Conservation (phyloP, 2,888 invertebrate genomes). For the Callosobruchus maculatus region DNA sequence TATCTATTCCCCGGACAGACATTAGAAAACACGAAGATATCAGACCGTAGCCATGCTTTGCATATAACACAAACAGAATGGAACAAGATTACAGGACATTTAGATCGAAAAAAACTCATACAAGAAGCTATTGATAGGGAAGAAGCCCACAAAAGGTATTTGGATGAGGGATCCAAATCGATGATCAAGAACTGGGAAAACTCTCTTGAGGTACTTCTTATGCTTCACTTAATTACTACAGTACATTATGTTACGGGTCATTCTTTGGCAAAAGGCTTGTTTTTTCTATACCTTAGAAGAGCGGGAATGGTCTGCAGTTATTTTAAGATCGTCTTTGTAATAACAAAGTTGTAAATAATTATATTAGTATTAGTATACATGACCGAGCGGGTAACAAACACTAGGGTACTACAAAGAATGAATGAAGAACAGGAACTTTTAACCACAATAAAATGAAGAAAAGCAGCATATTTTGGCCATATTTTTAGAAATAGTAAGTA, state of each 20-base stretch:
- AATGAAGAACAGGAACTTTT: too few species aligned
- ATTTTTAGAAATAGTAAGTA: too few species aligned
- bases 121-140: conserved; percentile 42
- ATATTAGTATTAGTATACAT: too few species aligned
- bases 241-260: neutral
- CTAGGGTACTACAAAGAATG: too few species aligned
- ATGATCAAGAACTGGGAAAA: conserved; percentile 50
- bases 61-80: conserved; percentile 38
- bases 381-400: too few species aligned
- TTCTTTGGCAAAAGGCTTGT: too few species aligned
- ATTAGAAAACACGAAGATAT: conserved; percentile 38
- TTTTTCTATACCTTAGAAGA: too few species aligned
- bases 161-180: conserved; percentile 46
- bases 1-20: conserved; percentile 40
- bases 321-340: too few species aligned
- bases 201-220: conserved; percentile 41
- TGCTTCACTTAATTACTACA: neutral
- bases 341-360: too few species aligned
- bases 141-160: conserved; percentile 39
- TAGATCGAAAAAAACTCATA: conserved; percentile 35
- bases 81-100: conserved; percentile 40
- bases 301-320: too few species aligned
- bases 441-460: too few species aligned
- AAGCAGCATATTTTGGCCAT: too few species aligned
- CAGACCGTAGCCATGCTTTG: conserved; percentile 39